These are phyloP conservation scores for Sebastes matsubarae DNA, from an alignment of 2,797 vertebrate species.

Conservation along the genomic window DNA sequence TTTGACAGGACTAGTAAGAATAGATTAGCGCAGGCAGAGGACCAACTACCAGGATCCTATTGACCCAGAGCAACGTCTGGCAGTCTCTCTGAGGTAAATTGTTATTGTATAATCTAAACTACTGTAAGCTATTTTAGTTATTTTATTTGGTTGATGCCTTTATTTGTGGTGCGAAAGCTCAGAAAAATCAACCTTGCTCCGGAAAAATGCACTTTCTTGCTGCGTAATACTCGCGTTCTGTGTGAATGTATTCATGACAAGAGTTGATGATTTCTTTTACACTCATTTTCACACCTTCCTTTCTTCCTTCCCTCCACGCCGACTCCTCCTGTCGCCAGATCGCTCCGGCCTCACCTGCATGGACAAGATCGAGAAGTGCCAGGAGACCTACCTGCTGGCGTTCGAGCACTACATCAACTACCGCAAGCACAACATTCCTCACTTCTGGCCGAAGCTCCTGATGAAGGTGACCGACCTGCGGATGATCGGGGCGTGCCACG, in stretches of 20 bases:
- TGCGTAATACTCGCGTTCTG: no score
- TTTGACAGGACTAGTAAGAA: no score
- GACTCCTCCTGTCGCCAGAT: slow-evolving; percentile 74
- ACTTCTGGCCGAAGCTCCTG: slow-evolving; percentile 98
- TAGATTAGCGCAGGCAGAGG: no score
- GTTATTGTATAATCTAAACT: no score
- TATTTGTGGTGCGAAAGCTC: no score
- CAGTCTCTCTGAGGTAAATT: no score
- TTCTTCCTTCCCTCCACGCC: neutral
- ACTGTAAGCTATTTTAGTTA: no score
- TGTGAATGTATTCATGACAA: no score
- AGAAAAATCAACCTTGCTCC: no score
- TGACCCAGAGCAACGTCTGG: no score
- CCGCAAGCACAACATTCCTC: slow-evolving; percentile 98
- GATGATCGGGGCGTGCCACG: slow-evolving; percentile 96
- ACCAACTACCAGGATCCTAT: no score
- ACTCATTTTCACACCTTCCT: neutral
- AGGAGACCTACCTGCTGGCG: slow-evolving; percentile 94
- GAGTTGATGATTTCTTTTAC: neutral
- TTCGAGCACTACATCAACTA: slow-evolving; percentile 98
- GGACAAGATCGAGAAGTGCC: slow-evolving; percentile 96
- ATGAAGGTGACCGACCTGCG: slow-evolving; percentile 98
- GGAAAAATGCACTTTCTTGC: fast-evolving
- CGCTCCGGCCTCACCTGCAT: slow-evolving; percentile 91
- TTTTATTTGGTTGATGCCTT: no score